phyloP scores from a whole-genome alignment of 1,140 invertebrate species.

The Neelides sp. region DNA sequence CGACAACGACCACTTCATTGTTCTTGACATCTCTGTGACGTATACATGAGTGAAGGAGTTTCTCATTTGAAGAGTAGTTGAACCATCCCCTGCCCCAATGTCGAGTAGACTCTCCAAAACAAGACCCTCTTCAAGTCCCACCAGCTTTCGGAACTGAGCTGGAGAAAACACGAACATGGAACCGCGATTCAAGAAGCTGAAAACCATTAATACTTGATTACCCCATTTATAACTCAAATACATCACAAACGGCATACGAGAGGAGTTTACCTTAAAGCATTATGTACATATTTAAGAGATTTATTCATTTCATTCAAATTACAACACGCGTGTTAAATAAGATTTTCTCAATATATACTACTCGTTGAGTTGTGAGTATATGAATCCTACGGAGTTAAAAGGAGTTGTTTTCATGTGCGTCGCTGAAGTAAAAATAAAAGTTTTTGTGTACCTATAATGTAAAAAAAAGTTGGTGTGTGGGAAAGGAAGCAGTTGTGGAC shows the following conservation, averaged over 20 bases:
- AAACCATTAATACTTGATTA: conserved; percentile 31
- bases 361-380: too few relatives aligned
- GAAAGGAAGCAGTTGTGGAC: too few relatives aligned
- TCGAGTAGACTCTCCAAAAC: conserved; percentile 50
- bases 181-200: conserved; percentile 66
- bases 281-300: too few relatives aligned
- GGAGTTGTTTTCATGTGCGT: too few relatives aligned
- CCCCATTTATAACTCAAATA: conserved; percentile 22
- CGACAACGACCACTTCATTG: conserved; percentile 61
- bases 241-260: conserved; percentile 18
- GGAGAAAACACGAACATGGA: conserved; percentile 86
- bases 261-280: conserved; percentile 24
- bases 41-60: conserved; percentile 56
- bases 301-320: too few relatives aligned
- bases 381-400: too few relatives aligned
- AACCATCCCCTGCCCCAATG: conserved; percentile 82
- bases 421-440: too few relatives aligned
- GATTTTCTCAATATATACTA: too few relatives aligned
- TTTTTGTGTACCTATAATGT: too few relatives aligned
- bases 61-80: conserved; percentile 61
- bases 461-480: too few relatives aligned
- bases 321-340: too few relatives aligned
- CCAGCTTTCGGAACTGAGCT: conserved; percentile 55
- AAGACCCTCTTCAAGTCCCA: conserved; percentile 34
- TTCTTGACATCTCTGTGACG: conserved; percentile 71